phyloP scores from a whole-genome alignment of 2,113 vertebrate species.

The Tamias sibiricus region DNA sequence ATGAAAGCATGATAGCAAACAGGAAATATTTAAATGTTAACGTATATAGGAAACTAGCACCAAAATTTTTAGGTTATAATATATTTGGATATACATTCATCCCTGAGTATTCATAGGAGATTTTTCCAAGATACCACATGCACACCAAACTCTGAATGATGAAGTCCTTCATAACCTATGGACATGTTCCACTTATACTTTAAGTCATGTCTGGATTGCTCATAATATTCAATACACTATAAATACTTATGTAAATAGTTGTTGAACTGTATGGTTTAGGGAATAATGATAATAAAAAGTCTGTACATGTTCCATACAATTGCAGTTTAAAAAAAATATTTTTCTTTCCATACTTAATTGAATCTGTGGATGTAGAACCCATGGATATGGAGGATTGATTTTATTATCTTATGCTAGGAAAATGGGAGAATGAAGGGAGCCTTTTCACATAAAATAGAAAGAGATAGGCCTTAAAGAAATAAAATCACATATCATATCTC shows the following conservation, averaged over 20 bases:
- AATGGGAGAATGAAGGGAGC: not conserved
- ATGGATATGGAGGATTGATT: not conserved
- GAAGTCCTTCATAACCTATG: not conserved
- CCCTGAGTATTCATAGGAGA: no score
- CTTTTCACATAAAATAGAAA: not conserved
- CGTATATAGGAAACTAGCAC: not conserved
- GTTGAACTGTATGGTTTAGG: not conserved
- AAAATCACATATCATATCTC: not conserved
- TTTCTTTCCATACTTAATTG: not conserved
- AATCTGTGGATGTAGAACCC: not conserved
- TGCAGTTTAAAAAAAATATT: not conserved
- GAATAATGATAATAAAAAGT: not conserved
- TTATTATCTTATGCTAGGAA: not conserved
- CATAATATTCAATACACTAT: not conserved
- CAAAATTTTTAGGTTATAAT: not conserved
- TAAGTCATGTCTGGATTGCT: not conserved
- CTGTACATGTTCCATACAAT: not conserved
- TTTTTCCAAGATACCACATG: no score
- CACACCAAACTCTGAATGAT: not conserved
- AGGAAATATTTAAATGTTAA: not conserved
- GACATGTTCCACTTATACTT: no score
- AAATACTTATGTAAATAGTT: not conserved
- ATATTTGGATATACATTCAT: not conserved
- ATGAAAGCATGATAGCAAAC: not conserved
- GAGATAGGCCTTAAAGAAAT: not conserved